Percentiles rank a stretch among this genome's conserved stretches.
Conservation (phyloP, 2,797 vertebrate genomes). For the Sparidentex hasta region DNA sequence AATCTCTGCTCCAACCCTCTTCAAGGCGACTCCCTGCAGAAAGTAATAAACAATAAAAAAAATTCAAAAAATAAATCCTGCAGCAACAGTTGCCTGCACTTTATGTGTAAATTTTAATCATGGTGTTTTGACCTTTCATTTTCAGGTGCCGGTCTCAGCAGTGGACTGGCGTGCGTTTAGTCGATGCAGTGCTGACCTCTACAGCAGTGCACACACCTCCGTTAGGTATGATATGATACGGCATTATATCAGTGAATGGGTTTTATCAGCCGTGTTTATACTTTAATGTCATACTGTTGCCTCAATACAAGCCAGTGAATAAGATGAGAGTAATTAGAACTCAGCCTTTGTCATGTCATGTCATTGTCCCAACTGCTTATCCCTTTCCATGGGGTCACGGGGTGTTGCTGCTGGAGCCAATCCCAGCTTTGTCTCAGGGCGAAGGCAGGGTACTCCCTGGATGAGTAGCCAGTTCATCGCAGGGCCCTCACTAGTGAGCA, state of each 20-base stretch:
- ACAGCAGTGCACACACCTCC: conserved; percentile 17
- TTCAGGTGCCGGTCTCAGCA: conserved; percentile 60
- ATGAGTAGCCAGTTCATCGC: too few species aligned
- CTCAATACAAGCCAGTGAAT: neutral
- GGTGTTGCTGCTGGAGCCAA: too few species aligned
- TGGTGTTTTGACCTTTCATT: neutral
- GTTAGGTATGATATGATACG: conserved; percentile 24
- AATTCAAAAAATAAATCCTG: neutral
- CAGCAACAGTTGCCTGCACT: too few species aligned
- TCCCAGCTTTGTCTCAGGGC: too few species aligned
- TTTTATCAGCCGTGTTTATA: neutral
- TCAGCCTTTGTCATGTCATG: too few species aligned
- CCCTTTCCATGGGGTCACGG: too few species aligned
- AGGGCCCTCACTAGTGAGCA: too few species aligned
- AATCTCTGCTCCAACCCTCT: conserved; percentile 45
- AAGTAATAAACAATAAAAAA: conserved; percentile 40
- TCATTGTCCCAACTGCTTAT: too few species aligned
- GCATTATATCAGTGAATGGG: neutral
- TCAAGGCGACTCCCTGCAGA: conserved; percentile 39
- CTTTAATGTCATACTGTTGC: neutral
- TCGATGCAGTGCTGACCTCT: neutral
- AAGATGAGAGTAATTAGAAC: too few species aligned
- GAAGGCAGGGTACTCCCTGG: too few species aligned
- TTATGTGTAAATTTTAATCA: neutral
- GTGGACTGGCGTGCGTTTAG: conserved; percentile 50